Base-by-base conservation (phyloP, 2,888 invertebrate species). In the Tenthredo scrophulariae region DNA sequence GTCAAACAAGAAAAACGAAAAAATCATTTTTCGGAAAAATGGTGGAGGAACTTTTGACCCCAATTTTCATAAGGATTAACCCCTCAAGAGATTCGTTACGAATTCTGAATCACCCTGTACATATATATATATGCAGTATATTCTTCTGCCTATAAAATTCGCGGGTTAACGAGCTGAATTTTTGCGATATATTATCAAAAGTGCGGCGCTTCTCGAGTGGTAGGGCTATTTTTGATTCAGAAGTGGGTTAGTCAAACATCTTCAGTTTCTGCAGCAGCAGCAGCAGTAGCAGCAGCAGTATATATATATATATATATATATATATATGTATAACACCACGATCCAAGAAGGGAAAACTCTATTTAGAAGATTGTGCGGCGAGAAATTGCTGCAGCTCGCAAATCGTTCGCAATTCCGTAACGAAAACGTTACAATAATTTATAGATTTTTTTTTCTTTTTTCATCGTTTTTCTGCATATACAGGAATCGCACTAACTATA, bases 191-290 rank as follows among this genome's bases (percentile, higher is more conserved):
- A 18, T 46, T 22, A 22, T 77, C 77, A 62, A 37, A 80, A 62
- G 62, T 80, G 62, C 58, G 33, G 10, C 18, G 18, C 4, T 29
- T 26, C 22, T 62, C 33, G 79, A 83, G 85, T 75, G 83, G 50
- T 67, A 10, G 74, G n/a, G 77, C 85, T 89, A 90, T 89, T 89
- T 88, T 88, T 79, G 88, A 88, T 87, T 86, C 85, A 84, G 87
- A 89, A 89, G 87, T 89, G 88, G 89, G 89, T 90, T 89, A 89
- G 84, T 86, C 86, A 90, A 89, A 88, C 88, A 88, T 65, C 58
- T 33, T 29, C 7, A 33, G 50, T 54, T 50, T 77, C 50, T 77
- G 50, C 77, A 62, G 26, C 62, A 58, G 1, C n/a, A 54, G 54
- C 15, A 18, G 54, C 54, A 54, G 54, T 3, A n/a, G 15, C 54